These are phyloP conservation scores for Oreohelix idahoensis DNA, from an alignment of 1,140 invertebrate genomes.

Conservation along the genomic window DNA sequence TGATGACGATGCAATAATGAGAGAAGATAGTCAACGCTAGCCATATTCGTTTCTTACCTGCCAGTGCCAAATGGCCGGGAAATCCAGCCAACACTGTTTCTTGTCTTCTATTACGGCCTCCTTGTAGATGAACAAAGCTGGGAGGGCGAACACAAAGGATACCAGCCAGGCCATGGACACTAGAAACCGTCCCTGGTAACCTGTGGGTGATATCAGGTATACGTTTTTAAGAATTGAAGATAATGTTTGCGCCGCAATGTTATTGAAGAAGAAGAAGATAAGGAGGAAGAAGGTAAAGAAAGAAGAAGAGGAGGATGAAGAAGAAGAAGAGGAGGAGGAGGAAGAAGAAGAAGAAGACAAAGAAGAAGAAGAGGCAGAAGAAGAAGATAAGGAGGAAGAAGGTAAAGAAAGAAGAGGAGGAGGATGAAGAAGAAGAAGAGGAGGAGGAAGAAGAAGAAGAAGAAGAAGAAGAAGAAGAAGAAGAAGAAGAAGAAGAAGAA, in stretches of 20 bases:
- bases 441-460: background rate
- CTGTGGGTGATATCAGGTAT: too few relatives aligned
- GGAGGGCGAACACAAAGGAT: slow-evolving; percentile 49
- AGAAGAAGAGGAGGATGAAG: too few relatives aligned
- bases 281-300: too few relatives aligned
- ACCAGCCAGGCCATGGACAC: slow-evolving; percentile 84
- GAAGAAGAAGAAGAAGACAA: background rate
- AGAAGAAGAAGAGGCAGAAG: background rate
- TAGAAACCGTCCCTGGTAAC: slow-evolving; percentile 85
- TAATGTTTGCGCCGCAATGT: too few relatives aligned
- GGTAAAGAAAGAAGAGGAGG: background rate
- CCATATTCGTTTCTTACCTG: too few relatives aligned
- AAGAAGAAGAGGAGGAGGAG: too few relatives aligned
- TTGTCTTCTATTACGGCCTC: slow-evolving; percentile 35
- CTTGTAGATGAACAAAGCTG: slow-evolving; percentile 45
- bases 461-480: background rate
- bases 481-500: background rate
- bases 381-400: background rate
- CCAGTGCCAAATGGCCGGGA: slow-evolving; percentile 51
- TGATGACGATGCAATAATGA: too few relatives aligned
- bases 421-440: background rate
- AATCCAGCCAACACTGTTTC: slow-evolving; percentile 55
- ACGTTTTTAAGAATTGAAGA: too few relatives aligned
- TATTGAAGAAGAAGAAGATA: too few relatives aligned
- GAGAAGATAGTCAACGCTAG: too few relatives aligned